Base-by-base conservation (phyloP, 2,797 vertebrate genomes). In the Macropodus opercularis region DNA sequence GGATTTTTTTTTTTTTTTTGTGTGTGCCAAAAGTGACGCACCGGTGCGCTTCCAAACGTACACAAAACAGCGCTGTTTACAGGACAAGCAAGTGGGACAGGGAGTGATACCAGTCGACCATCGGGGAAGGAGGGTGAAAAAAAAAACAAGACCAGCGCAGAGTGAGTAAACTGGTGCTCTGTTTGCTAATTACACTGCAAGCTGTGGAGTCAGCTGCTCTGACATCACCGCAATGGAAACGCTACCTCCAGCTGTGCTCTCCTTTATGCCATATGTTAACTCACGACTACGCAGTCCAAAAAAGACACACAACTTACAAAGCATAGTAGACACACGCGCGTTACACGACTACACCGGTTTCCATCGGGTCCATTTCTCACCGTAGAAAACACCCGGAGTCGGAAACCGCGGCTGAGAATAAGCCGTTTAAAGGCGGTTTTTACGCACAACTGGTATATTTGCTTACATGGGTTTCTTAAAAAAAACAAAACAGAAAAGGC, bases 241-340 rank as follows among this genome's bases (percentile, higher is more conserved):
- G 96, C 94, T 96, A 96, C 95, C 96, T 99, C 97, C 97, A 99
- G 97, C 97, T 98, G 97, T 98, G 97, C 96, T 93, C 93, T 92
- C 92, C 95, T 96, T 97, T 94, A 95, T 92, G 95, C 96, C 97
- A 98, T 98, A 98, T 98, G 97, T 93, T 98, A 85, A 93, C 94
- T 93, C 93, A 66, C 90, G 85, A 63, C 79, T 69, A 44, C 70
- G 65, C 74, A 87, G 59, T 90, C 90, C 79, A 80, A 82, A 87
- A n/a, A 89, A 39, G 85, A 91, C 89, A 81, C 89, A 78, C 87
- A 83, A 90, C 87, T 90, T 85, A 7, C 17, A 19, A 40, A n/a
- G 42, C 15, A 6, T 12, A 13, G n/a, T 9, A 6, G 24, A 67
- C 63, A 23, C 44, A n/a, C 8, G 36, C 34, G 9, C 43, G 43